These are phyloP conservation scores for Chironomus tentans DNA, from an alignment of 2,888 invertebrate genomes.

Conservation along the genomic window DNA sequence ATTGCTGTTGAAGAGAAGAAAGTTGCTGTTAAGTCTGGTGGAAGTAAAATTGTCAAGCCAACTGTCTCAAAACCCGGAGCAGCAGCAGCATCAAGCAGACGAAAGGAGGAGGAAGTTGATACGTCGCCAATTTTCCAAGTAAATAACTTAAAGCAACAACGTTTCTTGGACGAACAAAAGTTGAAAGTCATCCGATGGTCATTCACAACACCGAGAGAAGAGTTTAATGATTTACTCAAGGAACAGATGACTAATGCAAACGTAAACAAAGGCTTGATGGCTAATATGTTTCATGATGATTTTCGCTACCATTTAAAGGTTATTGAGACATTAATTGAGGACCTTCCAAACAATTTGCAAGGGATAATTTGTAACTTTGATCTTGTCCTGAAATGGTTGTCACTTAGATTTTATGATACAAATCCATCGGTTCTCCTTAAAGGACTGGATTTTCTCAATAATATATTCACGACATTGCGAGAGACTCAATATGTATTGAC, in stretches of 20 bases:
- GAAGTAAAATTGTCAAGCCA: constrained; percentile 42
- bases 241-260: constrained; percentile 85
- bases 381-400: constrained; percentile 92
- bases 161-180: constrained; percentile 89
- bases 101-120: constrained; percentile 81
- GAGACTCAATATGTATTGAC: constrained; percentile 75
- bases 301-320: constrained; percentile 93
- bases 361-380: constrained; percentile 86
- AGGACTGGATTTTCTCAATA: constrained; percentile 83
- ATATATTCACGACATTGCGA: constrained; percentile 72
- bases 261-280: constrained; percentile 75
- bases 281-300: constrained; percentile 91
- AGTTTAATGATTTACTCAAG: constrained; percentile 85
- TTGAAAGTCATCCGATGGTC: constrained; percentile 92
- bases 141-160: constrained; percentile 83
- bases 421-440: constrained; percentile 95
- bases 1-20: constrained; percentile 38
- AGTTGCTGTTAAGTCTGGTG: constrained; percentile 53
- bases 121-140: constrained; percentile 65
- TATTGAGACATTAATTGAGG: constrained; percentile 80
- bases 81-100: constrained; percentile 44
- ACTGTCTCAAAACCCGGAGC: constrained; percentile 29
- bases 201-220: constrained; percentile 84
- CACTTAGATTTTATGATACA: constrained; percentile 94
- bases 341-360: constrained; percentile 65